These are phyloP conservation scores for Rissa tridactyla DNA, from an alignment of 2,113 vertebrate species.

Conservation along the genomic window DNA sequence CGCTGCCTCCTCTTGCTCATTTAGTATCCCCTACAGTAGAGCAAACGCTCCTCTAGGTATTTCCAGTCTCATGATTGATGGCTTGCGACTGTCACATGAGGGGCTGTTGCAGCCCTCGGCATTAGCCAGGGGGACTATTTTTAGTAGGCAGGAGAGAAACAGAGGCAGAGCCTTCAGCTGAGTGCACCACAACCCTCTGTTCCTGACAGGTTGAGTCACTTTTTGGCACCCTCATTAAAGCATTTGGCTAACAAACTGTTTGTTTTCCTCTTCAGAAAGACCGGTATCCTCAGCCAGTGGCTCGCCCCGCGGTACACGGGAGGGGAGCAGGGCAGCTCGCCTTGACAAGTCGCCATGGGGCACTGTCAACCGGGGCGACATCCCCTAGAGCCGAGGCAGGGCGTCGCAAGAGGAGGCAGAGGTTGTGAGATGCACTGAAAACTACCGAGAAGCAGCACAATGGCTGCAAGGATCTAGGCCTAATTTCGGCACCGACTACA, in stretches of 20 bases:
- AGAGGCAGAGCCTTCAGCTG: background rate
- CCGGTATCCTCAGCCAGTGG: accelerated
- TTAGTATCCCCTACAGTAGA: background rate
- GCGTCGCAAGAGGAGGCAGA: background rate
- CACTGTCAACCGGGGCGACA: background rate
- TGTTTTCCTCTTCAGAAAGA: background rate
- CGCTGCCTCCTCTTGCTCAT: background rate
- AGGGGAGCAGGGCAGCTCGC: background rate
- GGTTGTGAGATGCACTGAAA: background rate
- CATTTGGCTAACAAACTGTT: background rate
- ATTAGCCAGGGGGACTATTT: background rate
- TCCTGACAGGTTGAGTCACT: background rate
- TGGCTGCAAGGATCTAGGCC: background rate
- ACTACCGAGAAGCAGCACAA: background rate
- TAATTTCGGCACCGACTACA: background rate
- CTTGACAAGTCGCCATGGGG: background rate
- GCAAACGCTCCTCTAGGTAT: background rate
- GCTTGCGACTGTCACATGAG: background rate
- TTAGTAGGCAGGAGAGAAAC: background rate
- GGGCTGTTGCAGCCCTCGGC: background rate
- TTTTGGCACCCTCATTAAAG: background rate
- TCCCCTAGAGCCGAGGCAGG: accelerated
- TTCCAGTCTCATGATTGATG: background rate
- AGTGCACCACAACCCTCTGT: background rate
- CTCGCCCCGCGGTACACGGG: no score